Conservation (phyloP, 2,888 invertebrate species). For the Stomorhina lunata region DNA sequence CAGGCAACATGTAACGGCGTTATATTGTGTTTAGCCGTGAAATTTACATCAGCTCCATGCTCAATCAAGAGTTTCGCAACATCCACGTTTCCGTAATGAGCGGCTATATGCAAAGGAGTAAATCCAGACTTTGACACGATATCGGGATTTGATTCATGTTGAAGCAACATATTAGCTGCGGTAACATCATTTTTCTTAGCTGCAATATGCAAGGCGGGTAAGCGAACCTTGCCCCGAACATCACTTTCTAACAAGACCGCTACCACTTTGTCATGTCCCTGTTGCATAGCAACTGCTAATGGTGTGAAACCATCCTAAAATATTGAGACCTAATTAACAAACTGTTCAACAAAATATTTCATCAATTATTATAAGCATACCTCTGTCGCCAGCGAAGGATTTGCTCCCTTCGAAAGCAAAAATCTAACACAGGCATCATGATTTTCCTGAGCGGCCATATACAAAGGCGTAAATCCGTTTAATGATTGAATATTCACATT, state of each 20-base stretch:
- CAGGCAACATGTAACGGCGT: constrained; percentile 99
- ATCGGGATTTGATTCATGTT: constrained; percentile 98
- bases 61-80: constrained; percentile 93
- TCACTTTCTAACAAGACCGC: constrained; percentile 97
- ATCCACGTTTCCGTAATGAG: constrained; percentile 98
- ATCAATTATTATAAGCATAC: constrained; percentile 79
- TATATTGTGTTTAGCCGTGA: constrained; percentile 97
- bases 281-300: constrained; percentile 99
- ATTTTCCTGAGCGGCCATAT: constrained; percentile 99
- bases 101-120: constrained; percentile 98
- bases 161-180: constrained; percentile 93
- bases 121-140: constrained; percentile 98
- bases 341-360: neutral
- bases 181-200: constrained; percentile 99
- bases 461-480: constrained; percentile 98
- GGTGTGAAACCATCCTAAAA: constrained; percentile 98
- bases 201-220: constrained; percentile 98
- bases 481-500: constrained; percentile 98
- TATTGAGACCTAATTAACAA: constrained; percentile 47
- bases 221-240: constrained; percentile 95
- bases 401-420: constrained; percentile 94
- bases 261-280: constrained; percentile 98
- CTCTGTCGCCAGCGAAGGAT: constrained; percentile 97
- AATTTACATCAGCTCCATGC: constrained; percentile 96
- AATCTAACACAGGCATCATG: constrained; percentile 96